Percentiles rank a stretch among this genome's conserved stretches.
Conservation (phyloP, 2,888 invertebrate species). For the Creontiades dilutus region DNA sequence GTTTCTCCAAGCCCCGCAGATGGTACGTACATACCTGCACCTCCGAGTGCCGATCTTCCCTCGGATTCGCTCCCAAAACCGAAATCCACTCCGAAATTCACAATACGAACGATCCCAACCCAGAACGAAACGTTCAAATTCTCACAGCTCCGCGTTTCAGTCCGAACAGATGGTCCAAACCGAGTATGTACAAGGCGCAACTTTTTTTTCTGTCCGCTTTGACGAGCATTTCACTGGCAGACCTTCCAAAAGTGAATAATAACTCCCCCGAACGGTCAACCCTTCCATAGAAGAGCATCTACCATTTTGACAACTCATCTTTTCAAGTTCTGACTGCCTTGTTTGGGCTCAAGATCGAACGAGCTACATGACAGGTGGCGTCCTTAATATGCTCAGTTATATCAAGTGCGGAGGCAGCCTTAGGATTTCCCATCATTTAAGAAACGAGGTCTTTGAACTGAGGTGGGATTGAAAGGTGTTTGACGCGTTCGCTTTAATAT, state of each 20-base stretch:
- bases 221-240: slow-evolving; percentile 39
- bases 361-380: slow-evolving; percentile 22
- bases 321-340: slow-evolving; percentile 11
- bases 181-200: slow-evolving; percentile 33
- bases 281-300: slow-evolving; percentile 16
- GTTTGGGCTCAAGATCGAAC: slow-evolving; percentile 9
- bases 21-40: slow-evolving; percentile 3
- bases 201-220: slow-evolving; percentile 23
- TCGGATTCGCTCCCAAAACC: background rate
- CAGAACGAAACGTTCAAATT: background rate
- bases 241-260: slow-evolving; percentile 36
- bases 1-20: slow-evolving; percentile 1
- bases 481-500: slow-evolving; percentile 23
- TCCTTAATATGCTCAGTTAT: slow-evolving; percentile 32
- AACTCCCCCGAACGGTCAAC: slow-evolving; percentile 36
- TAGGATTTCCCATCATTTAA: slow-evolving; percentile 41
- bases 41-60: background rate
- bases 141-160: background rate
- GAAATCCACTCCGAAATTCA: background rate
- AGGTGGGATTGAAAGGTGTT: slow-evolving; percentile 42
- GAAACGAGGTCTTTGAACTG: slow-evolving; percentile 37
- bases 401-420: slow-evolving; percentile 38
- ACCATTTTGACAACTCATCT: slow-evolving; percentile 39
- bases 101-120: background rate
- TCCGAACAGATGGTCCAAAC: slow-evolving; percentile 33